These are phyloP conservation scores for Diogma glabrata DNA, from an alignment of 2,888 invertebrate genomes.

Conservation along the genomic window DNA sequence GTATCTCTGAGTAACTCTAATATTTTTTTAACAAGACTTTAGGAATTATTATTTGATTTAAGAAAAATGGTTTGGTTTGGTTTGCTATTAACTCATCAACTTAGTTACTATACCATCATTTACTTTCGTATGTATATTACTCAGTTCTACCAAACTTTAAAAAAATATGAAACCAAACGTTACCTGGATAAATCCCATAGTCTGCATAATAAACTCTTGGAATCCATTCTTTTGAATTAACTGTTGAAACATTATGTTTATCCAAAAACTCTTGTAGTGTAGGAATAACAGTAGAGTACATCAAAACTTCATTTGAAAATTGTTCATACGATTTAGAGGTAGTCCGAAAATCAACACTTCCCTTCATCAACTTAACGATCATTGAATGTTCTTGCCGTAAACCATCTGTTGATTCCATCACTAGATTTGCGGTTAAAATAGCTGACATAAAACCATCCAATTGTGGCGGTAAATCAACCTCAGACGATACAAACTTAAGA, in stretches of 20 bases:
- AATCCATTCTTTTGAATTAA: constrained; percentile 9
- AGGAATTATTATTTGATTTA: too few species aligned
- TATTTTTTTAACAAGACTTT: too few species aligned
- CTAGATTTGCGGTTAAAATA: constrained; percentile 11
- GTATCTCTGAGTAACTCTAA: too few species aligned
- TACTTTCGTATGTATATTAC: too few species aligned
- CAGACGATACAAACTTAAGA: constrained; percentile 3
- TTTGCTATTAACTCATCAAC: too few species aligned
- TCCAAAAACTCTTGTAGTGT: constrained; percentile 7
- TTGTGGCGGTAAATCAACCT: not conserved
- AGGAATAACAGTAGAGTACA: constrained; percentile 10
- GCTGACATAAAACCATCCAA: constrained; percentile 18
- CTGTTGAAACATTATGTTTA: not conserved
- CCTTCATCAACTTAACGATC: constrained; percentile 14
- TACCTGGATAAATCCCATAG: constrained; percentile 5
- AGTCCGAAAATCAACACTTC: constrained; percentile 9
- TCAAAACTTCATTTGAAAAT: constrained; percentile 13
- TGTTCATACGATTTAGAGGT: constrained; percentile 4
- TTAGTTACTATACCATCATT: too few species aligned
- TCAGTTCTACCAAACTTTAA: constrained; percentile 1
- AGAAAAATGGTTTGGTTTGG: too few species aligned
- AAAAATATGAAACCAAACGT: not conserved
- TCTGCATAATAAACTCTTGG: constrained; percentile 13
- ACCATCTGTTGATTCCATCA: too few species aligned
- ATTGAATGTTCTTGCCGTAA: constrained; percentile 1